phyloP scores from a whole-genome alignment of 2,113 vertebrate genomes.

The Lethenteron reissneri region DNA sequence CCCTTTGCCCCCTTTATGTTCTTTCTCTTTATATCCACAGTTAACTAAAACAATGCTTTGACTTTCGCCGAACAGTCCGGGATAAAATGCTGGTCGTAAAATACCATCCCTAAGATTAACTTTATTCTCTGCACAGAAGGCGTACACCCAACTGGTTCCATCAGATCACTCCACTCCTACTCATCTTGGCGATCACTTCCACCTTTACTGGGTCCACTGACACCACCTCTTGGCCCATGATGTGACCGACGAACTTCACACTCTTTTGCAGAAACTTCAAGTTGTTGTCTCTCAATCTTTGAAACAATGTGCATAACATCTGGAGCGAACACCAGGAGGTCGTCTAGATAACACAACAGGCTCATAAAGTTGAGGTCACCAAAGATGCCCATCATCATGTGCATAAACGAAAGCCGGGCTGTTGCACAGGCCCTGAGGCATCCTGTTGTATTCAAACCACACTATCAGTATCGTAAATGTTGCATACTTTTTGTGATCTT shows the following conservation, averaged over 20 bases:
- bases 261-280: constrained; percentile 9
- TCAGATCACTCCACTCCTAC: constrained; percentile 9
- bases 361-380: background rate
- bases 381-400: constrained; percentile 1
- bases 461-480: background rate
- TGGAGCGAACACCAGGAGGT: constrained; percentile 6
- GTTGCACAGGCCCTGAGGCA: background rate
- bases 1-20: too few species aligned
- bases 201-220: constrained; percentile 11
- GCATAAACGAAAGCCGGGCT: background rate
- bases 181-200: background rate
- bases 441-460: background rate
- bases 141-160: constrained; percentile 4
- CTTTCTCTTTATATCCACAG: too few species aligned
- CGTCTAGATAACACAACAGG: constrained; percentile 1
- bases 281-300: constrained; percentile 7
- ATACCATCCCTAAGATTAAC: constrained; percentile 12
- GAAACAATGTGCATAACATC: constrained; percentile 9
- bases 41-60: too few species aligned
- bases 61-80: constrained; percentile 6
- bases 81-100: constrained; percentile 12
- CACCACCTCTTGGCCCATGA: constrained; percentile 8
- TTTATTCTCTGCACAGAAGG: constrained; percentile 8
- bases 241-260: constrained; percentile 11
- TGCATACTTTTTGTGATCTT: background rate